Evolutionary conservation across 2,797 vertebrate species (phyloP), one percentile per base, ranked within the genome.

Genomic region (Erpetoichthys calabaricus): DNA sequence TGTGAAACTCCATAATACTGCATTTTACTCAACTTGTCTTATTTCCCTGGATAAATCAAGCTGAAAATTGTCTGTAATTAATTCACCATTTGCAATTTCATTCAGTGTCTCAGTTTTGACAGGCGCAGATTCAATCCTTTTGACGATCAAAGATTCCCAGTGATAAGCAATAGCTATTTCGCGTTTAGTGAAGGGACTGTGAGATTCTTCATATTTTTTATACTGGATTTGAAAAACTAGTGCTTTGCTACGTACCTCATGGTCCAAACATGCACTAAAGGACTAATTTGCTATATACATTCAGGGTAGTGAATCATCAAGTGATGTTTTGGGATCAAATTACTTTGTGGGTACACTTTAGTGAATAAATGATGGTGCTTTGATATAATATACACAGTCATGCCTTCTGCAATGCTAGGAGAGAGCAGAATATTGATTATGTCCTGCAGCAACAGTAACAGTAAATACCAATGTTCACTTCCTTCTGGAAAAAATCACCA

Each of bases 121-220:
- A 10, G 62, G 62, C 49, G 59, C 57, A 51, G 57, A 56, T 9
- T 56, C 3, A 44, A 56, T 45, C 5, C 54, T 54, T 56, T 56
- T 56, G 25, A 56, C 41, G 57, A 54, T 43, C 10, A 58, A 2
- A 3, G 47, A 67, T 7, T 62, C 60, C 58, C 58, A 62, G 7
- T 62, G 50, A 55, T 57, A 67, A 3, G 49, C 56, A 45, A 59
- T 9, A 45, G 57, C 62, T 57, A 61, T 52, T 45, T 62, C 64
- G 42, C 64, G 56, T 52, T 65, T 64, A 5, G 63, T 62, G 0
- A 44, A 63, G 53, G 3, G 45, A 64, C 25, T 64, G 65, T 2
- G 53, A 66, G 10, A 42, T 62, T 68, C 42, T 65, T 65, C 5
- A 65, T 46, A 3, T 56, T 59, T 53, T 67, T 68, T 1, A 63